phyloP scores from a whole-genome alignment of 2,888 invertebrate species.

The Hyalella azteca region DNA sequence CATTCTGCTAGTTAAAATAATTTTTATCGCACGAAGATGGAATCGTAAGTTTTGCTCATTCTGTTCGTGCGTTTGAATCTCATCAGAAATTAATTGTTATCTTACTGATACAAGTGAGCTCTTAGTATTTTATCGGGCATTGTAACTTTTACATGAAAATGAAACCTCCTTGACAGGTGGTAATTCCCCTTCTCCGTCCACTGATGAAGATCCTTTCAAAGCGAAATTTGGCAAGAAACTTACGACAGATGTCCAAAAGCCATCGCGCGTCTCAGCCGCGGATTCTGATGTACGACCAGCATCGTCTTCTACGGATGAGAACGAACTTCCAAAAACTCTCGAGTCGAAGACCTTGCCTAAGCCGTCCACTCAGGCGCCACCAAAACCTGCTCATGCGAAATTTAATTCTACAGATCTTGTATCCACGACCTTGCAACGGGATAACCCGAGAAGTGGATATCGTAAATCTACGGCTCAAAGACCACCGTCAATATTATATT shows the following conservation, averaged over 20 bases:
- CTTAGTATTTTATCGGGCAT: too few species aligned
- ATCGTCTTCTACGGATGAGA: not conserved
- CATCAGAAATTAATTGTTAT: too few species aligned
- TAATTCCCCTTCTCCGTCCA: slow-evolving; percentile 48
- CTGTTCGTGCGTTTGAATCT: too few species aligned
- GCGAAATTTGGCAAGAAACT: not conserved
- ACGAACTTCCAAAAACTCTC: not conserved
- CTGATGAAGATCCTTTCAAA: slow-evolving; percentile 48
- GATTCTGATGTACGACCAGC: not conserved
- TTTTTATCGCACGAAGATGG: too few species aligned
- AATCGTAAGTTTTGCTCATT: too few species aligned
- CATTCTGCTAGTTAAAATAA: too few species aligned
- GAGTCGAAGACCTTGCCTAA: not conserved
- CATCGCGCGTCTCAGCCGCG: not conserved
- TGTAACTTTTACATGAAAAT: too few species aligned
- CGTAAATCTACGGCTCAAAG: not conserved
- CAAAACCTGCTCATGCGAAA: slow-evolving; percentile 5
- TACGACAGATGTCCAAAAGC: not conserved
- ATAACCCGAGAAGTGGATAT: not conserved
- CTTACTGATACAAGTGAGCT: too few species aligned
- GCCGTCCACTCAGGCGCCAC: not conserved
- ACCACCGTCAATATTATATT: slow-evolving; percentile 13
- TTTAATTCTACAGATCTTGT: not conserved
- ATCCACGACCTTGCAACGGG: not conserved
- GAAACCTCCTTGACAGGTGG: slow-evolving; percentile 49